Evolutionary conservation across 1,140 invertebrate genomes (phyloP), one percentile per base, ranked within the genome.

Genomic region (Apis dorsata): DNA sequence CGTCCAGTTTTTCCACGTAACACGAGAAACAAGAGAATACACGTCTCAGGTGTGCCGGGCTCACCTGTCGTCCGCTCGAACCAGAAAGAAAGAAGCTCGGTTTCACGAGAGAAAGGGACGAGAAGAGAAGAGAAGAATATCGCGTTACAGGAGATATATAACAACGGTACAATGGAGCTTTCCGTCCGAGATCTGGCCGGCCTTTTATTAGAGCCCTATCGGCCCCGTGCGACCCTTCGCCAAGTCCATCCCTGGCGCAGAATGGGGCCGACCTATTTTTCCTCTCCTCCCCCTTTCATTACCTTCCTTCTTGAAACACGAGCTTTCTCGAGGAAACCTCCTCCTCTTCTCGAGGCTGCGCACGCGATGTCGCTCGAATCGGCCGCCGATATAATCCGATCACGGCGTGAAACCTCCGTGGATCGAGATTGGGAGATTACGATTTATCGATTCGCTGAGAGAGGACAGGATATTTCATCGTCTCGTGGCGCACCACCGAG

Each of bases 101-200:
- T 9, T 44, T 51, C 60, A 55, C 62, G 28, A 69, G 55, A 59
- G 62, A 82, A 28, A 57, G 24, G 62, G 55, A 21, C 44, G 60
- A 44, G 19, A n/a, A 7, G 24, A 13, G 66, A 59, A 85, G 85
- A 86, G 89, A 90, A 84, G 86, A 85, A 85, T 92, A 91, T 92
- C 91, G 83, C 78, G 86, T 92, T 92, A 91, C 91, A 79, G 81
- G 86, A 65, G 75, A 92, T 92, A 79, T 65, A 92, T 65, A 92
- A 91, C 89, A 90, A 91, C 88, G 87, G 89, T 82, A 92, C 91
- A 92, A 92, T 92, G 74, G 87, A 34, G 80, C 86, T 90, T 92
- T 92, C 34, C 34, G 89, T 34, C 92, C 79, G 80, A 85, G 85
- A 83, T 79, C 79, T 74, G 73, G 70, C 69, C 72, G 74, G 79